Evolutionary conservation across 2,113 vertebrate genomes (phyloP), one percentile per base, ranked within the genome.

Genomic region (Caloenas nicobarica): DNA sequence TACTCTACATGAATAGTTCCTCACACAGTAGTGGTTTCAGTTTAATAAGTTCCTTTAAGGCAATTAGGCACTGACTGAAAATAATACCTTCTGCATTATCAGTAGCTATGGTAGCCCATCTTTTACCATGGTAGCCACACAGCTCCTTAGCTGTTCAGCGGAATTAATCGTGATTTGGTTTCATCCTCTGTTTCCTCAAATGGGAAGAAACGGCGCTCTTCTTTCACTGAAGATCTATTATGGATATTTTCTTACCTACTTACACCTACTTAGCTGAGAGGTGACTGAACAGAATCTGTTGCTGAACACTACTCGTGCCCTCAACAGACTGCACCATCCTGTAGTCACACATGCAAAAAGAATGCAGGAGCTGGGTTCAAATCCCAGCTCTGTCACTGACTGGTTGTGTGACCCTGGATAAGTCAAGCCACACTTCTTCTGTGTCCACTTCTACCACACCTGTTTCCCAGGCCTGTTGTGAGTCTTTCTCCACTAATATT

Each of bases 11-110:
- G 82, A 95, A 66, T 5, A 88, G 71, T 11, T 70, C 78, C 85
- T 92, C 81, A 54, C 89, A 95, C 65, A 95, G 79, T 21, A 65
- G 78, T 65, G 70, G 24, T 69, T 94, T 87, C 61, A 54, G 36
- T 89, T 85, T 96, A 96, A 60, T 94, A 94, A 87, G 62, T 89
- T 91, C 87, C 81, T 96, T 73, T 86, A 73, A 94, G 85, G 93
- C 89, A 93, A 93, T 91, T 94, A 93, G 50, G 68, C 44, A 78
- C 88, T 70, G 66, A 66, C 78, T 77, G 85, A 58, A 95, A 87
- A 87, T 87, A 91, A 93, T 62, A 85, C 61, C 81, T 95, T 57
- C 79, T 91, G 84, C 74, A 70, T 85, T 91, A 87, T 73, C 87
- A 77, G 81, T 50, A 91, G 56, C 89, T 85, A 25, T 33, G 48